A percentile compares a stretch with the other conserved stretches of the same genome.
These are phyloP conservation scores for Calosoma granatense DNA, from an alignment of 1,140 invertebrate species.

Conservation along the genomic window DNA sequence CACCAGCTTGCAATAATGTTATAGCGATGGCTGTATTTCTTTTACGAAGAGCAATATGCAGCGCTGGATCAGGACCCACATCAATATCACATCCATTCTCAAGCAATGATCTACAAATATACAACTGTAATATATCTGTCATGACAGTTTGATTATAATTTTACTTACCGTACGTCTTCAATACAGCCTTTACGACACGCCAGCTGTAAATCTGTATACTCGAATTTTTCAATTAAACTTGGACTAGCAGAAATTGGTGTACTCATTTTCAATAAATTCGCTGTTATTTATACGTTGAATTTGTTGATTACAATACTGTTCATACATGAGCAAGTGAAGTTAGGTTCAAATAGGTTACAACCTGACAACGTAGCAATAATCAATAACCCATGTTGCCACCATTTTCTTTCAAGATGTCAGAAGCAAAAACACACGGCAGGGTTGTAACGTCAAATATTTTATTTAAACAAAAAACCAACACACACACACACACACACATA, in stretches of 20 bases:
- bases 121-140: background rate
- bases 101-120: conserved; percentile 36
- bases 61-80: conserved; percentile 40
- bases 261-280: conserved; percentile 14
- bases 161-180: conserved; percentile 26
- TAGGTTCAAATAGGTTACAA: background rate
- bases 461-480: too few relatives aligned
- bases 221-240: conserved; percentile 17
- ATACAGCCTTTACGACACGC: conserved; percentile 25
- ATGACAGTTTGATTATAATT: background rate
- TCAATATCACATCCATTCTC: conserved; percentile 51
- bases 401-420: too few relatives aligned
- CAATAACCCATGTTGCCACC: too few relatives aligned
- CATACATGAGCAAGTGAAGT: too few relatives aligned
- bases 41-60: conserved; percentile 52
- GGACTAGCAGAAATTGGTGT: conserved; percentile 25
- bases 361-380: too few relatives aligned
- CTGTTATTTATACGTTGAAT: too few relatives aligned
- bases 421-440: too few relatives aligned
- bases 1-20: conserved; percentile 56
- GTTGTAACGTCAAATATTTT: too few relatives aligned
- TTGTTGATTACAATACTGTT: too few relatives aligned
- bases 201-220: conserved; percentile 27
- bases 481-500: too few relatives aligned
- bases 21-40: conserved; percentile 48